Evolutionary conservation across 2,113 vertebrate species (phyloP), one percentile per base, ranked within the genome.

Genomic region (Sterna hirundo): DNA sequence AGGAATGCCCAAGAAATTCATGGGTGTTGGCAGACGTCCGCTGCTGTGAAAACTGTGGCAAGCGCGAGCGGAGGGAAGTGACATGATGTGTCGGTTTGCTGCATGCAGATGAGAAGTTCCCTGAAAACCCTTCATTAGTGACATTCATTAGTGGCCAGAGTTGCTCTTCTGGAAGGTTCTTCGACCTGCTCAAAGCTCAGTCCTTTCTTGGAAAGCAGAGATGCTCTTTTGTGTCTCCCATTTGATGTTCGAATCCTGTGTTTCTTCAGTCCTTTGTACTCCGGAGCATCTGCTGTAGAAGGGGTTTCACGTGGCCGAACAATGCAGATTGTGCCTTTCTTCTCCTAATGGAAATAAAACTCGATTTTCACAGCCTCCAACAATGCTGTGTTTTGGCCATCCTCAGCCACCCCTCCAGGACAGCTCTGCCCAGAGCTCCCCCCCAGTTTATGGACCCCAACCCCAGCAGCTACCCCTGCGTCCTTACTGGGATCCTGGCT

Each of bases 131-230:
- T 69, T 93, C 62, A 5, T 91, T 84, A 68, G 65, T 26, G 42
- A 27, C 15, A 8, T 22, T 78, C 69, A 7, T 80, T 87, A 90
- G 76, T 26, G 86, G 72, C 83, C 36, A 9, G 83, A 75, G 30
- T 61, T 86, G 42, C 52, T 86, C 23, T 96, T 96, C 92, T 84
- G 80, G 95, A 96, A 86, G 65, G 23, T 91, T 94, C 80, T 57
- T 71, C 0, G 8, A 82, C 77, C 74, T 92, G 80, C 52, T 81
- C 68, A 49, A 76, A 65, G 90, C 83, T 79, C 2, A 0, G 64
- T 47, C 81, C 69, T 91, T 94, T 90, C 95, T 92, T 88, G 81
- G 83, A 92, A 91, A 96, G 92, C 76, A 64, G 83, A 84, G 57
- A 32, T 83, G 51, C 30, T 95, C 85, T 68, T 86, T 74, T 86